Evolutionary conservation across 2,797 vertebrate species (phyloP).

Genomic region (Balearica regulorum): DNA sequence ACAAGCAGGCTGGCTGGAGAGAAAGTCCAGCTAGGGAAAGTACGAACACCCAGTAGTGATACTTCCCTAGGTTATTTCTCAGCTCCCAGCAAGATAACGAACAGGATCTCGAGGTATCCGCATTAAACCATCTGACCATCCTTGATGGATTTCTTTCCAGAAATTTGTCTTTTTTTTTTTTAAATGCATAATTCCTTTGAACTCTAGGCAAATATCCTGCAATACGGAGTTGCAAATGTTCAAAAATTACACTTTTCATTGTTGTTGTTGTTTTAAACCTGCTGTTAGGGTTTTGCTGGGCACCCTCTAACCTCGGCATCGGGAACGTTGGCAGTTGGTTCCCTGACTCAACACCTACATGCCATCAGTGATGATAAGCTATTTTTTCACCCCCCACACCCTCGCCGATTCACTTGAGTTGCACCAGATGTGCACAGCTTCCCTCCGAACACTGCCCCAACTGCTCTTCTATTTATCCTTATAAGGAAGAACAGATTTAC

Average conservation of each 20-base stretch:
- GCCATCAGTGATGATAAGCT: background rate
- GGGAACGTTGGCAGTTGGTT: accelerated
- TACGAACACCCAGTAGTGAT: accelerated
- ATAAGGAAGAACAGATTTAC: background rate
- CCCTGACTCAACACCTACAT: background rate
- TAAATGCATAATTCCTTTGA: background rate
- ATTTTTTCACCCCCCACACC: background rate
- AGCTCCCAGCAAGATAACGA: background rate
- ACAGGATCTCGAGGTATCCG: background rate
- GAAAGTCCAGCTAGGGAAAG: background rate
- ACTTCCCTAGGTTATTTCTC: background rate
- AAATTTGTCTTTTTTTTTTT: background rate
- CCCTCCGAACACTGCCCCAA: background rate
- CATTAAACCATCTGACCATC: accelerated
- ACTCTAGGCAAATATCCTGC: slow-evolving; percentile 55
- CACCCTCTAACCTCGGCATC: accelerated
- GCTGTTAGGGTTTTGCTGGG: background rate
- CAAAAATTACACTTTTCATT: accelerated
- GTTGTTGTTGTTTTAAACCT: background rate
- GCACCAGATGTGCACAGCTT: background rate
- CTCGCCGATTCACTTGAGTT: background rate
- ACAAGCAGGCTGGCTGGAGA: background rate
- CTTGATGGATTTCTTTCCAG: background rate
- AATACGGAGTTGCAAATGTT: background rate
- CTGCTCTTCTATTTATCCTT: background rate